These are phyloP conservation scores for Heterodera schachtii DNA, from an alignment of 1,140 invertebrate genomes.

Conservation along the genomic window DNA sequence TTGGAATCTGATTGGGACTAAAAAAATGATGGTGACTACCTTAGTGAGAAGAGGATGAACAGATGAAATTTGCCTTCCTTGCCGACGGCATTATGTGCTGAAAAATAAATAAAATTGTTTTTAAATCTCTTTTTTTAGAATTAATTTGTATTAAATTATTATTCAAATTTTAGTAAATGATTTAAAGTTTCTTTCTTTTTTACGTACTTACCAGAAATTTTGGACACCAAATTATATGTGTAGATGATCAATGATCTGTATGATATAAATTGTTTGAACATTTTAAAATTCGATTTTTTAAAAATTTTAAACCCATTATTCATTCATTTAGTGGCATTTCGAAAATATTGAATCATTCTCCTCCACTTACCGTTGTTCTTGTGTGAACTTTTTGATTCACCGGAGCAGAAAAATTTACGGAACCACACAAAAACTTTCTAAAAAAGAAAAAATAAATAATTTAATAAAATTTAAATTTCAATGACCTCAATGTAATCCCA, in stretches of 20 bases:
- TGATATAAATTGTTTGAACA: neutral
- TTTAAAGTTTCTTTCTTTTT: no score
- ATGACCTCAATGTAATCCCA: constrained; percentile 85
- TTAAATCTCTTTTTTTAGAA: no score
- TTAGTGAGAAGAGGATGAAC: constrained; percentile 85
- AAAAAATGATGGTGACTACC: constrained; percentile 69
- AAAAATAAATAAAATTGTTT: neutral
- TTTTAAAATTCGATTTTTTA: no score
- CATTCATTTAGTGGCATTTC: no score
- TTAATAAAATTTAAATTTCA: neutral
- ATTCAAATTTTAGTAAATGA: no score
- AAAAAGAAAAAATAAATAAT: constrained; percentile 35
- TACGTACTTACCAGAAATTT: constrained; percentile 73
- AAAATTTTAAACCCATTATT: no score
- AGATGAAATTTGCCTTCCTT: constrained; percentile 98
- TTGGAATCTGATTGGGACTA: no score
- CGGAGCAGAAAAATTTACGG: constrained; percentile 53
- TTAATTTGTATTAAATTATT: neutral
- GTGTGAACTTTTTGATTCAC: constrained; percentile 55
- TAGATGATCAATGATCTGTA: constrained; percentile 65
- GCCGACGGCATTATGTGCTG: constrained; percentile 79
- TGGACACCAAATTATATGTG: constrained; percentile 68
- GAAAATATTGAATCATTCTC: no score
- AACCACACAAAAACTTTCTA: constrained; percentile 57
- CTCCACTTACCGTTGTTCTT: constrained; percentile 46